Conservation (phyloP, 1,140 invertebrate species). For the Chelonus insularis region DNA sequence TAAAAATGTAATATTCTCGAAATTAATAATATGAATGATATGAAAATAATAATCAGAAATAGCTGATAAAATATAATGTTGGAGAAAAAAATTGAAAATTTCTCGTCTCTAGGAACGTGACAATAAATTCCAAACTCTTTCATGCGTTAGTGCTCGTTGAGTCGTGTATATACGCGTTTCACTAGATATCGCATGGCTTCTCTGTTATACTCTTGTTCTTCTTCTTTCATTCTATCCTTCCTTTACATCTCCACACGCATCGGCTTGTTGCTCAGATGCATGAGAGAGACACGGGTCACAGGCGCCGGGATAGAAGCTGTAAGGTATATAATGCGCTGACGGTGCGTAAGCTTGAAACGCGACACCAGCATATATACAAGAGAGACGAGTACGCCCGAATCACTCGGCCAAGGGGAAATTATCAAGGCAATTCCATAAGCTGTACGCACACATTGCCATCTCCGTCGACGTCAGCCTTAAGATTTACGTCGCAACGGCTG, state of each 20-base stretch:
- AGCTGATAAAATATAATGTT: too few relatives aligned
- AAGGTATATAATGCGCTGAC: slow-evolving; percentile 22
- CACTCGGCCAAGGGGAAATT: slow-evolving; percentile 23
- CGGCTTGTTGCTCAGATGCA: neutral
- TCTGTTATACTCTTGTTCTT: neutral
- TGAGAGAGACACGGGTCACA: slow-evolving; percentile 24
- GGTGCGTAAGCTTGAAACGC: slow-evolving; percentile 50
- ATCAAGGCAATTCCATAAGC: slow-evolving; percentile 11
- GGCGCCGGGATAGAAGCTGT: slow-evolving; percentile 4
- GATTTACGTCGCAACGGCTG: slow-evolving; percentile 4
- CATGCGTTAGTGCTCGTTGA: slow-evolving; percentile 13
- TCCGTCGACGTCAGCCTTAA: slow-evolving; percentile 2
- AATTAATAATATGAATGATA: too few relatives aligned
- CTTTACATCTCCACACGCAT: slow-evolving; percentile 27
- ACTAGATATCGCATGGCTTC: neutral
- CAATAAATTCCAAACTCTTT: slow-evolving; percentile 9
- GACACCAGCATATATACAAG: slow-evolving; percentile 39
- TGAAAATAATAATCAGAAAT: too few relatives aligned
- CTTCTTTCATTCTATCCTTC: neutral
- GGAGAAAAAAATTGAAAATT: neutral
- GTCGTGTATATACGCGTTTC: slow-evolving; percentile 15
- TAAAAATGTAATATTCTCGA: too few relatives aligned
- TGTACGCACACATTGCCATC: neutral
- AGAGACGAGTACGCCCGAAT: neutral
- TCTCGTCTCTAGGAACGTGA: slow-evolving; percentile 1